Evolutionary conservation across 2,888 invertebrate species (phyloP), one percentile per base, ranked within the genome.

Genomic region (Lasioglossum vierecki): DNA sequence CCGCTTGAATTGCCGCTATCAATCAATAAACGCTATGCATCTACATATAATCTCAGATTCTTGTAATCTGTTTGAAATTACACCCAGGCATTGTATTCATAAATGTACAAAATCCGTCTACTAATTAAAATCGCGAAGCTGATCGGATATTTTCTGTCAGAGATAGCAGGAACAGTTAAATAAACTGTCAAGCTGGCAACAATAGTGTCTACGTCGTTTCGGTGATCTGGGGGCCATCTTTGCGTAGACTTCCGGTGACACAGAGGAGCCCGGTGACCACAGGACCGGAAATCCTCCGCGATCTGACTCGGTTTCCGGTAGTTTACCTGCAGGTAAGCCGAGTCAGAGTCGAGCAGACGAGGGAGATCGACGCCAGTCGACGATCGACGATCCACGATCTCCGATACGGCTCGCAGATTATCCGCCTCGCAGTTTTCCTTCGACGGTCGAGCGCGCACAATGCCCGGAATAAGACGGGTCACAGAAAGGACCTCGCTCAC

Each of bases 401-500:
- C 71, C 72, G 68, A 68, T 68, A 68, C 68, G 39, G 39, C 41
- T 68, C 39, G n/a, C 35, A 22, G 68, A 68, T 68, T 35, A 66
- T 66, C 35, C 35, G 18, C 18, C 30, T 35, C 4, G 22, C 66
- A 66, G 66, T 66, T 66, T 35, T 30, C 26, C 63, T 30, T 26
- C 66, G 35, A 35, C 66, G 35, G 18, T 35, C 66, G 35, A 66
- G 66, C 35, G 66, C 15, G 63, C 46, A 73, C 4, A 26, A 85
- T 86, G 85, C 26, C 79, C 26, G 39, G 60, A 41, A 13, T 44
- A 6, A 83, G 74, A 44, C 73, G 87, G 13, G 90, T 94, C n/a
- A 95, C 95, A 79, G 96, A 96, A 94, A 95, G 95, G 85, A 96
- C 96, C 70, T 95, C 96, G 80, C 92, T 96, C 83, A 95, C 95